These are phyloP conservation scores for Myopa tessellatipennis DNA, from an alignment of 2,888 invertebrate genomes.

Conservation along the genomic window DNA sequence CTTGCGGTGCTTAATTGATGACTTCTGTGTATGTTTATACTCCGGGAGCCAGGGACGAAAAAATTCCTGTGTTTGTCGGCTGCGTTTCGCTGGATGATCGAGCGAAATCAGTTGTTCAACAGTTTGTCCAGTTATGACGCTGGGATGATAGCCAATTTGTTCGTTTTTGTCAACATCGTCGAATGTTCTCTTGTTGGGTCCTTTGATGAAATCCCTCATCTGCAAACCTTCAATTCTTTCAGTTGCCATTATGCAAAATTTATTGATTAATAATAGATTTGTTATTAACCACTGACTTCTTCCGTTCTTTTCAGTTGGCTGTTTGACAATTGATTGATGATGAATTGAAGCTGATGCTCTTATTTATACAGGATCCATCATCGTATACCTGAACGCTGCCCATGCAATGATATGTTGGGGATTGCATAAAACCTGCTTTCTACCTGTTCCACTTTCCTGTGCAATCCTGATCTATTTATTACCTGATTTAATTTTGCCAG, in stretches of 20 bases:
- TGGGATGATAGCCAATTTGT: neutral
- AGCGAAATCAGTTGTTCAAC: neutral
- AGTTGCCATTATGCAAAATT: neutral
- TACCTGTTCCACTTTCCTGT: neutral
- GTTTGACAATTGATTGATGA: neutral
- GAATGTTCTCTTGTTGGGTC: constrained; percentile 10
- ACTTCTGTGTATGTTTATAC: neutral
- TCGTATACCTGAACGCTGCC: neutral
- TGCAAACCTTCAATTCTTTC: neutral
- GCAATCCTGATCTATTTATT: neutral
- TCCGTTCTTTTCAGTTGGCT: neutral
- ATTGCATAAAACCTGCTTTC: neutral
- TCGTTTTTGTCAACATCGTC: neutral
- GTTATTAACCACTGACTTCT: neutral
- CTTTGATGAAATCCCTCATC: neutral
- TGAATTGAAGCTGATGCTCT: neutral
- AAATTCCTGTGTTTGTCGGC: constrained; percentile 35
- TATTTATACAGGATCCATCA: neutral
- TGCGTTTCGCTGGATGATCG: constrained; percentile 47
- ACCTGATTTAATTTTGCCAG: neutral
- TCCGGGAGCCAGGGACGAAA: constrained; percentile 55
- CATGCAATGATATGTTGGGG: neutral
- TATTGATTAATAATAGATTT: neutral
- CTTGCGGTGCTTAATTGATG: neutral
- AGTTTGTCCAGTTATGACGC: neutral